Evolutionary conservation across 2,113 vertebrate genomes (phyloP).

Genomic region (Leptocoma aspasia): DNA sequence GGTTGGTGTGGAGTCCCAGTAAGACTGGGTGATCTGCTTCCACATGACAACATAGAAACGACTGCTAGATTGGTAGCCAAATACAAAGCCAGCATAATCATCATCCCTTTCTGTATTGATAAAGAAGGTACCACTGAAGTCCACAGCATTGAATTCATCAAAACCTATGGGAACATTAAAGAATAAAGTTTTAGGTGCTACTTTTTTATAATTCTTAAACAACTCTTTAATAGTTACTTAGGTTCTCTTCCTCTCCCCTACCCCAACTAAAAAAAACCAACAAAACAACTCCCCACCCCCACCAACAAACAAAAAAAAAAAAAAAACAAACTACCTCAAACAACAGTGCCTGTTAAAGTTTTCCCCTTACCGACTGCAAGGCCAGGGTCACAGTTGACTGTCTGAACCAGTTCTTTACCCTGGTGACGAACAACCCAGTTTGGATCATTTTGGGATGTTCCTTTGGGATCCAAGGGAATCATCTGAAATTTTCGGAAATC

Average conservation of each 20-base stretch:
- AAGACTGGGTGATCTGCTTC: constrained; percentile 98
- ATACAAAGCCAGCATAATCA: constrained; percentile 97
- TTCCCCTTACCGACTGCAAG: constrained; percentile 89
- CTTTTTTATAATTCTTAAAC: background rate
- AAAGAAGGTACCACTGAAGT: constrained; percentile 98
- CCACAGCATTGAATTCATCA: constrained; percentile 96
- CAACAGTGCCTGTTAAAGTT: background rate
- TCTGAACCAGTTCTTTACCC: constrained; percentile 98
- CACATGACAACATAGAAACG: constrained; percentile 99
- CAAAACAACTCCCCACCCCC: background rate
- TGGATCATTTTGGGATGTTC: constrained; percentile 96
- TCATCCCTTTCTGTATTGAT: constrained; percentile 97
- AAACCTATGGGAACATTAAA: constrained; percentile 76
- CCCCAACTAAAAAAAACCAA: background rate
- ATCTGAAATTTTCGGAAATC: constrained; percentile 98
- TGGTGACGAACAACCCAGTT: constrained; percentile 99
- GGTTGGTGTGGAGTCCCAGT: constrained; percentile 92
- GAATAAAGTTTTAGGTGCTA: background rate
- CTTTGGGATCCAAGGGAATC: constrained; percentile 97
- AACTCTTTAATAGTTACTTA: background rate
- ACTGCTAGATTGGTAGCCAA: constrained; percentile 97
- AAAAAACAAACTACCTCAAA: background rate
- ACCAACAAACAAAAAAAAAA: background rate
- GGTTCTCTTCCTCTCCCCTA: background rate
- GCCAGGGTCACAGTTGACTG: constrained; percentile 97